These are phyloP conservation scores for Anableps anableps DNA, from an alignment of 2,797 vertebrate genomes.

Conservation along the genomic window DNA sequence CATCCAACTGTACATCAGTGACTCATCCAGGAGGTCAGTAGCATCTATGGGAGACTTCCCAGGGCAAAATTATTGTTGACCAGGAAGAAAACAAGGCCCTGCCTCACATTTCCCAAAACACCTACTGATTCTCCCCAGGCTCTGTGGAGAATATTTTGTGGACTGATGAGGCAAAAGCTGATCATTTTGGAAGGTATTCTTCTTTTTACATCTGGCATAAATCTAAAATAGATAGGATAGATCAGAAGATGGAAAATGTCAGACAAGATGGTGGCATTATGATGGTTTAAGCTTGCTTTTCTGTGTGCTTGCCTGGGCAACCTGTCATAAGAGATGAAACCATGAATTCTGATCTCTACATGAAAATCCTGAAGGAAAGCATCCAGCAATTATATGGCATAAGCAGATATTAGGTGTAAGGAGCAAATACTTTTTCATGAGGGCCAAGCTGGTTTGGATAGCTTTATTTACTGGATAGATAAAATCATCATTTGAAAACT, in stretches of 20 bases:
- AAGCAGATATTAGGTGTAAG: neutral
- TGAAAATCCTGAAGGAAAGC: neutral
- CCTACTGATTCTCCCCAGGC: no score
- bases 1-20: neutral
- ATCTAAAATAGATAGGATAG: neutral
- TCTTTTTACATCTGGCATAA: neutral
- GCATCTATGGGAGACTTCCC: neutral
- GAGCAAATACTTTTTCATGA: neutral
- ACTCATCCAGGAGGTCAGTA: neutral
- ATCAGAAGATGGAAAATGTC: neutral
- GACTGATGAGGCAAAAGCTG: neutral
- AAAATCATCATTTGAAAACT: neutral
- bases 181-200: neutral
- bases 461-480: neutral
- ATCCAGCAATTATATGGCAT: neutral
- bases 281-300: neutral
- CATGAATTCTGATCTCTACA: neutral
- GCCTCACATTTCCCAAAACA: no score
- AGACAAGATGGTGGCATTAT: neutral
- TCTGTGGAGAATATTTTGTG: no score
- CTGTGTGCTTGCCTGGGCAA: neutral
- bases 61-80: no score
- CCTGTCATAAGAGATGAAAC: neutral
- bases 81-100: no score
- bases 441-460: neutral